These are phyloP conservation scores for Lindbergichthys nudifrons DNA, from an alignment of 2,797 vertebrate genomes.

Conservation along the genomic window DNA sequence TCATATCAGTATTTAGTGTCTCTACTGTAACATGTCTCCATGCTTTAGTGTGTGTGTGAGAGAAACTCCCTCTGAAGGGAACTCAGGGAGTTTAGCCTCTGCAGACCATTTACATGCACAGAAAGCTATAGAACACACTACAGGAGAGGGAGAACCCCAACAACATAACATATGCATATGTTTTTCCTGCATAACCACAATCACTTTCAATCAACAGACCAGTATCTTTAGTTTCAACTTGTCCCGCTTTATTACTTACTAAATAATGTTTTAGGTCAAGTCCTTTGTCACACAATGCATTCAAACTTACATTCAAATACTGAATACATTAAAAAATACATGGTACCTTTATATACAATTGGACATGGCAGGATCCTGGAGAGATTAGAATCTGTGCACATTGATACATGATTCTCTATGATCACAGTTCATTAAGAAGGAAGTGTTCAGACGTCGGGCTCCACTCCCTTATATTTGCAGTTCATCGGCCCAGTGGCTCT, in stretches of 20 bases:
- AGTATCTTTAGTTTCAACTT: neutral
- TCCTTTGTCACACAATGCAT: constrained; percentile 14
- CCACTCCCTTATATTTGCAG: constrained; percentile 63
- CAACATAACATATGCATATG: too few species aligned
- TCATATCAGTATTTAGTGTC: too few species aligned
- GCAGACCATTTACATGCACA: too few species aligned
- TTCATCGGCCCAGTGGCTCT: constrained; percentile 83
- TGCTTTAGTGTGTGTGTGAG: too few species aligned
- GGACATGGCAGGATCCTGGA: neutral
- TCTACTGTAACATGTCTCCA: too few species aligned
- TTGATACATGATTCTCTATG: neutral
- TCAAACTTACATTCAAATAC: neutral
- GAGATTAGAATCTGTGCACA: too few species aligned
- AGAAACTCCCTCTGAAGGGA: too few species aligned
- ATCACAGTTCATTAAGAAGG: constrained; percentile 7
- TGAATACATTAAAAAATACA: constrained; percentile 5
- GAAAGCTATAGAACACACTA: too few species aligned
- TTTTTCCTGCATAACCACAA: too few species aligned
- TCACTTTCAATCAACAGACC: neutral
- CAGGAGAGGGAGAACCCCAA: too few species aligned
- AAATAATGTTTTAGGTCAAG: neutral
- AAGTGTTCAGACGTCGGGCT: neutral
- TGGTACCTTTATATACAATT: neutral
- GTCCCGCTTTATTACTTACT: neutral
- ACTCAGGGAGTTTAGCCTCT: too few species aligned